A percentile compares a stretch with the other conserved stretches of the same genome.
phyloP scores from a whole-genome alignment of 2,888 invertebrate species.

The Heliconius ismenius region DNA sequence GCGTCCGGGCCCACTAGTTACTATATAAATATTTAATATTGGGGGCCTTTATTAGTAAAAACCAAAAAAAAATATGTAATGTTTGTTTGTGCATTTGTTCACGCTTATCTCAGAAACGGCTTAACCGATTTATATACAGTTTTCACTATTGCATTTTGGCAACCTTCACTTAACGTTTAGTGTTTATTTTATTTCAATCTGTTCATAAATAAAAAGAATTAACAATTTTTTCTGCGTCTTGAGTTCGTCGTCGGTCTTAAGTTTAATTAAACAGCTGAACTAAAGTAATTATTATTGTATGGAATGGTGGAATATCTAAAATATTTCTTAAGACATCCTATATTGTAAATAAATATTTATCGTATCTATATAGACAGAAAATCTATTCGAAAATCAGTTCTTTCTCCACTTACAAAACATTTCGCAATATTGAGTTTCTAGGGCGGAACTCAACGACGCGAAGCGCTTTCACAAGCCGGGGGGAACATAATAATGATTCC shows the following conservation, averaged over 20 bases:
- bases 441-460: neutral
- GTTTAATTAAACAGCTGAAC: neutral
- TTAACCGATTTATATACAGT: neutral
- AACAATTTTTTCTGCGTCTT: too few relatives aligned
- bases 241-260: neutral
- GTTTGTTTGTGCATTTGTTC: neutral
- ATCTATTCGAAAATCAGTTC: neutral
- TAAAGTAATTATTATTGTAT: neutral
- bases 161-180: too few relatives aligned
- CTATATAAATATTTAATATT: too few relatives aligned
- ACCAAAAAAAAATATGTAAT: too few relatives aligned
- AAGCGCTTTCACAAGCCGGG: neutral
- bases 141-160: too few relatives aligned
- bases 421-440: neutral
- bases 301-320: neutral
- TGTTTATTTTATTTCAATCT: too few relatives aligned
- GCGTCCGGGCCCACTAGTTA: too few relatives aligned
- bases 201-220: too few relatives aligned
- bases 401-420: neutral
- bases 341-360: neutral
- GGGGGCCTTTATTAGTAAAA: too few relatives aligned
- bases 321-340: neutral
- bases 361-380: neutral
- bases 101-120: neutral
- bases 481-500: conserved; percentile 3